A percentile compares a stretch with the other conserved stretches of the same genome.
phyloP scores from a whole-genome alignment of 1,140 invertebrate genomes.

The Drosophila ogumai region DNA sequence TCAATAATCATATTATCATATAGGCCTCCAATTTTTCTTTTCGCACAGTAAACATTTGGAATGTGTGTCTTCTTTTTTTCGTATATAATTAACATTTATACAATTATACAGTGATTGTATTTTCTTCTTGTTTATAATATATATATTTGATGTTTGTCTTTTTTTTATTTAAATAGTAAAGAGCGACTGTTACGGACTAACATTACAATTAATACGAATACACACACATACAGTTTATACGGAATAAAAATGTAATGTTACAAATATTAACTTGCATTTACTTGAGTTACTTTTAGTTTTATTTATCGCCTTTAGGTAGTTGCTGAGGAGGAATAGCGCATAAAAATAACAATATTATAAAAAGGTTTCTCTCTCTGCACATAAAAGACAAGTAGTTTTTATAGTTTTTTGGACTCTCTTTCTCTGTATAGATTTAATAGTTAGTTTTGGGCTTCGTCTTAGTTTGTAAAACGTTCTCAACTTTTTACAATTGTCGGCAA shows the following conservation, averaged over 20 bases:
- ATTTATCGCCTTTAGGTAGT: slow-evolving; percentile 21
- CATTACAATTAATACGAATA: slow-evolving; percentile 67
- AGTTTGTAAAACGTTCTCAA: slow-evolving; percentile 60
- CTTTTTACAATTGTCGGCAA: slow-evolving; percentile 75
- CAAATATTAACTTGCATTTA: slow-evolving; percentile 55
- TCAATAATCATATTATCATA: slow-evolving; percentile 56
- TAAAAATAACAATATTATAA: slow-evolving; percentile 81
- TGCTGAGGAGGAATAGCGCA: slow-evolving; percentile 65
- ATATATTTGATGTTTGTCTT: slow-evolving; percentile 56
- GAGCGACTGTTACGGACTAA: slow-evolving; percentile 75
- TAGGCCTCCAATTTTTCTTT: slow-evolving; percentile 41
- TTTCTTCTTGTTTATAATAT: slow-evolving; percentile 32
- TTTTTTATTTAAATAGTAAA: slow-evolving; percentile 68
- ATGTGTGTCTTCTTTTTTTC: slow-evolving; percentile 47
- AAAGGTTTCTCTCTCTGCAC: slow-evolving; percentile 55
- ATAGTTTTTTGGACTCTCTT: slow-evolving; percentile 17
- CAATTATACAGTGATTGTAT: slow-evolving; percentile 73
- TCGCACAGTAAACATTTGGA: slow-evolving; percentile 74
- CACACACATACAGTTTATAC: slow-evolving; percentile 71
- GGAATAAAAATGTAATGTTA: slow-evolving; percentile 70
- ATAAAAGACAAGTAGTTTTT: slow-evolving; percentile 54
- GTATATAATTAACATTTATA: slow-evolving; percentile 77
- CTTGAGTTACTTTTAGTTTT: slow-evolving; percentile 22
- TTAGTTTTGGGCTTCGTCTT: slow-evolving; percentile 29
- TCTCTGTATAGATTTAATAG: slow-evolving; percentile 46